phyloP scores from a whole-genome alignment of 1,140 invertebrate genomes.

The Triops cancriformis region DNA sequence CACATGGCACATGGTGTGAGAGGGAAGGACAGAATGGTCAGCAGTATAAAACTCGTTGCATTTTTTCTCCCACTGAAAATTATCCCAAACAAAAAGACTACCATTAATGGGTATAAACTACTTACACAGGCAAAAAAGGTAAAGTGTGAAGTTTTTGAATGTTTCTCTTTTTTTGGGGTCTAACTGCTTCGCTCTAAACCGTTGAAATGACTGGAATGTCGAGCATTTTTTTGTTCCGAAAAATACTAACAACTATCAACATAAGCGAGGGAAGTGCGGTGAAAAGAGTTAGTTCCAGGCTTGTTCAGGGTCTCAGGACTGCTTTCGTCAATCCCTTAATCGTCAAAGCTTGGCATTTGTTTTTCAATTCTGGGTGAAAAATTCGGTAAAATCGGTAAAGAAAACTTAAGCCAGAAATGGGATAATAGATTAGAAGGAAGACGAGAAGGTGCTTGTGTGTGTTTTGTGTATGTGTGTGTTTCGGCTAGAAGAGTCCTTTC shows the following conservation, averaged over 20 bases:
- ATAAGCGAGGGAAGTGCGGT: slow-evolving; percentile 1
- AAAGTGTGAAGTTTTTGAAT: neutral
- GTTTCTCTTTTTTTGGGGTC: neutral
- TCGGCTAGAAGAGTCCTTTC: slow-evolving; percentile 47
- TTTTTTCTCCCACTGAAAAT: slow-evolving; percentile 8
- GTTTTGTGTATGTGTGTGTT: slow-evolving; percentile 19
- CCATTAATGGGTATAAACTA: neutral
- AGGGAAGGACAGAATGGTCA: slow-evolving; percentile 4
- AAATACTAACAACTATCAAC: neutral
- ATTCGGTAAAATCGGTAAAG: neutral
- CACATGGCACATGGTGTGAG: neutral
- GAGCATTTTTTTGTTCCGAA: neutral
- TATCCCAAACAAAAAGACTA: neutral
- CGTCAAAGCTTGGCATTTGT: neutral
- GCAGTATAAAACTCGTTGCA: slow-evolving; percentile 13
- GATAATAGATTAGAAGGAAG: slow-evolving; percentile 9
- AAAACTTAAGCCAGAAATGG: slow-evolving; percentile 6
- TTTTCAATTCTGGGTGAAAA: neutral
- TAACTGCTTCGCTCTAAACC: neutral
- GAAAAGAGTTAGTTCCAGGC: neutral
- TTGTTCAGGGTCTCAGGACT: neutral
- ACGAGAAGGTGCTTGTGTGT: slow-evolving; percentile 7
- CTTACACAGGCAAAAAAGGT: neutral
- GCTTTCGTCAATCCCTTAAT: neutral
- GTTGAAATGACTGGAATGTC: slow-evolving; percentile 13